phyloP scores from a whole-genome alignment of 2,888 invertebrate species.

The Pterostichus madidus region DNA sequence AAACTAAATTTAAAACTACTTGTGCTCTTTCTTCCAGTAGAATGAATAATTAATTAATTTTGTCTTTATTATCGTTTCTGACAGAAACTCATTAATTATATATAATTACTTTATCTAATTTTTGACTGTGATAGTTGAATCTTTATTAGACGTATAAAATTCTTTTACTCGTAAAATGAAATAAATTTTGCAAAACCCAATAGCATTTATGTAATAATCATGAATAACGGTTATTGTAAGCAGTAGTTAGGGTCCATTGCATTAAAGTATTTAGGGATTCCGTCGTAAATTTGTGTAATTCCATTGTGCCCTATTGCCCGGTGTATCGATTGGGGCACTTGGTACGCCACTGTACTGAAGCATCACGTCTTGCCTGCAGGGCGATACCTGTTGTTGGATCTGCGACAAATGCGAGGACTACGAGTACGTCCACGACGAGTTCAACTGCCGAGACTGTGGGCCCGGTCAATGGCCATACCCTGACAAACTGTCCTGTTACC shows the following conservation, averaged over 20 bases:
- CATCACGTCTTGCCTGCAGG: slow-evolving; percentile 72
- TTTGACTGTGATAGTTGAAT: no score
- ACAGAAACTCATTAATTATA: no score
- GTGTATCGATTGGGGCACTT: background rate
- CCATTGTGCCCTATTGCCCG: background rate
- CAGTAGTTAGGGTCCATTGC: background rate
- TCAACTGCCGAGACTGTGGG: slow-evolving; percentile 83
- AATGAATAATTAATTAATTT: background rate
- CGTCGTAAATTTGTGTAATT: background rate
- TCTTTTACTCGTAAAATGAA: no score
- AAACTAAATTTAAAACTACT: slow-evolving; percentile 1
- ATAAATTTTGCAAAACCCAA: no score
- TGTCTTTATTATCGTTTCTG: background rate
- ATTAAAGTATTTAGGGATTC: background rate
- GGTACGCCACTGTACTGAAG: background rate
- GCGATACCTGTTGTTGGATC: slow-evolving; percentile 88
- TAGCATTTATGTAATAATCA: background rate
- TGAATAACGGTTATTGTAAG: background rate
- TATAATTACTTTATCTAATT: no score
- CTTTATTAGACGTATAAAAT: no score
- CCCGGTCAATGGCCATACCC: slow-evolving; percentile 82
- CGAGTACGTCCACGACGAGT: slow-evolving; percentile 84
- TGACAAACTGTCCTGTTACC: slow-evolving; percentile 82
- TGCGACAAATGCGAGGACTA: slow-evolving; percentile 86
- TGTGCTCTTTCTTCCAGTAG: background rate